Conservation (phyloP, 2,797 vertebrate species). For the Oreortyx pictus region DNA sequence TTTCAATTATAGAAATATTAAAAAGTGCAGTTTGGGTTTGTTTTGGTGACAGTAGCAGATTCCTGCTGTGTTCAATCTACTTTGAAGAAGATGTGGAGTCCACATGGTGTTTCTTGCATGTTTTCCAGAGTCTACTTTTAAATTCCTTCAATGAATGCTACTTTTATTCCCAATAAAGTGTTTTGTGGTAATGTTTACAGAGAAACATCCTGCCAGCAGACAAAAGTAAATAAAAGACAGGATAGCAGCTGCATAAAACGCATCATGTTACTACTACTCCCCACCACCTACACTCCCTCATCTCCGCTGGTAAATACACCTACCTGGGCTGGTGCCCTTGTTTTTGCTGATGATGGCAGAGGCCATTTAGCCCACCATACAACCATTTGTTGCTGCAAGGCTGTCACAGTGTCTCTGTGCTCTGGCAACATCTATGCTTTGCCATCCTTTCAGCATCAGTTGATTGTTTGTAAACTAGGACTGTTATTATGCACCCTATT, state of each 20-base stretch:
- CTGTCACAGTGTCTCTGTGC: not conserved
- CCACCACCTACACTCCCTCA: not conserved
- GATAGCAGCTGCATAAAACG: slow-evolving; percentile 37
- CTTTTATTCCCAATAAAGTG: slow-evolving; percentile 65
- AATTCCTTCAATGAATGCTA: slow-evolving; percentile 71
- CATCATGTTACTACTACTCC: slow-evolving; percentile 51
- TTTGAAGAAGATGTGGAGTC: slow-evolving; percentile 72
- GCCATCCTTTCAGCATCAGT: not conserved
- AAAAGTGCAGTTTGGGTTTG: slow-evolving; percentile 57
- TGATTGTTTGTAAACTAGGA: not conserved
- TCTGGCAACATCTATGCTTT: not conserved
- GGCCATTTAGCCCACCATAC: not conserved
- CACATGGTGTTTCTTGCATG: slow-evolving; percentile 55
- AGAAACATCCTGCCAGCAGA: slow-evolving; percentile 62
- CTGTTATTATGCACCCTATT: not conserved
- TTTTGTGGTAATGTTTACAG: slow-evolving; percentile 70
- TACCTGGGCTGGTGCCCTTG: not conserved
- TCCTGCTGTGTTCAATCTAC: slow-evolving; percentile 50
- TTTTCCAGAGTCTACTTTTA: slow-evolving; percentile 75
- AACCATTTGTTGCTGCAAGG: not conserved
- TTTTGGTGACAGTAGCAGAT: slow-evolving; percentile 61
- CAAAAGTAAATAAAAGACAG: slow-evolving; percentile 60
- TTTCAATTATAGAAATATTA: slow-evolving; percentile 74
- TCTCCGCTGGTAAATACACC: not conserved
- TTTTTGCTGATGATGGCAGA: not conserved